A percentile compares a stretch with the other conserved stretches of the same genome.
These are phyloP conservation scores for Craterocephalus amniculus DNA, from an alignment of 2,797 vertebrate species.

Conservation along the genomic window DNA sequence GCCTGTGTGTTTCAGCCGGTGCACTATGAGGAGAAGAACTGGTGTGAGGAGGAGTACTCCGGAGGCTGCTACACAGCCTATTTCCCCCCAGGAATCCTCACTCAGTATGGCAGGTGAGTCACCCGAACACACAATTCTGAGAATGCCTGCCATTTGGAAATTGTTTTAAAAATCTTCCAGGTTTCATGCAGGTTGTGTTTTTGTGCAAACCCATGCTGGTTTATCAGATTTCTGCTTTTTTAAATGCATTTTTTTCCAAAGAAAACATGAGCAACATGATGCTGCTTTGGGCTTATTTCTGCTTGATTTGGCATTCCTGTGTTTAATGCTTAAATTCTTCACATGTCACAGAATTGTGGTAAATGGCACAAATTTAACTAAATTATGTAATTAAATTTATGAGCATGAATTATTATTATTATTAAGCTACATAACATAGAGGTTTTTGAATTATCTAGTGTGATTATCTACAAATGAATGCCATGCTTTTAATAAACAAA, in stretches of 20 bases:
- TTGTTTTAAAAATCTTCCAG: neutral
- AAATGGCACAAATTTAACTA: neutral
- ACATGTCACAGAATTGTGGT: neutral
- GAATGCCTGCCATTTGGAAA: neutral
- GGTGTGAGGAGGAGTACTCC: conserved; percentile 98
- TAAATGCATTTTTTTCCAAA: no score
- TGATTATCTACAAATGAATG: neutral
- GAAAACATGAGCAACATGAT: neutral
- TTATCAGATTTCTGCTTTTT: neutral
- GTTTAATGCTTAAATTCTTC: neutral
- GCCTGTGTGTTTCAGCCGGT: conserved; percentile 84
- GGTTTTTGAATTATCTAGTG: neutral
- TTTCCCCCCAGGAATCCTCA: conserved; percentile 95
- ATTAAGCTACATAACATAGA: neutral
- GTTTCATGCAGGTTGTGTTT: no score
- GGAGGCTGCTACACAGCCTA: conserved; percentile 97
- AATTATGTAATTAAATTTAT: neutral
- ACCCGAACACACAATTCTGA: neutral
- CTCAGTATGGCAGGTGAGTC: conserved; percentile 92
- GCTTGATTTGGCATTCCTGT: neutral
- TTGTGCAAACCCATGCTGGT: neutral
- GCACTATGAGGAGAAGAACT: conserved; percentile 99
- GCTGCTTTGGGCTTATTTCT: neutral
- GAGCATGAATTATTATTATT: neutral
- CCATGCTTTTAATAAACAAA: neutral